Percentiles rank a stretch among this genome's conserved stretches.
These are phyloP conservation scores for Pogonomyrmex californicus DNA, from an alignment of 1,140 invertebrate species.

Conservation along the genomic window DNA sequence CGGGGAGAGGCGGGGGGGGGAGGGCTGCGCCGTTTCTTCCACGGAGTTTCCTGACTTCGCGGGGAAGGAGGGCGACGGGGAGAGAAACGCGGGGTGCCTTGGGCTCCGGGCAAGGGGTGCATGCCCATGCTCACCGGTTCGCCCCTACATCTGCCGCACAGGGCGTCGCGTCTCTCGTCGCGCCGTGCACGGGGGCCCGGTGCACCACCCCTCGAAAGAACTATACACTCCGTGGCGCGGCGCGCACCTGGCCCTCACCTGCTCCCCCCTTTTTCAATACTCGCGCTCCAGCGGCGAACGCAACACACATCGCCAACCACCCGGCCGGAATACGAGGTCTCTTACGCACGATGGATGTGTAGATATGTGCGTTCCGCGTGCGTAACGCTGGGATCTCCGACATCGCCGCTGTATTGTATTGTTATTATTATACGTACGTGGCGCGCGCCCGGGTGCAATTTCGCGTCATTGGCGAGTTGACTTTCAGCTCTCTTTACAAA, in stretches of 20 bases:
- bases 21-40: constrained; percentile 5
- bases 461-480: not conserved
- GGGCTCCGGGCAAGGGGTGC: constrained; percentile 63
- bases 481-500: not conserved
- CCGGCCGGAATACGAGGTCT: constrained; percentile 74
- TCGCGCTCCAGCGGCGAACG: constrained; percentile 65
- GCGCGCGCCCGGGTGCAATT: not conserved
- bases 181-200: constrained; percentile 75
- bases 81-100: constrained; percentile 4
- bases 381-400: constrained; percentile 18
- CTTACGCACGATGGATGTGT: not conserved
- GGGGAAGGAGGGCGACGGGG: not conserved
- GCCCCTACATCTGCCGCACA: constrained; percentile 81
- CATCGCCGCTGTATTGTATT: not conserved
- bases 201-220: constrained; percentile 80
- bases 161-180: constrained; percentile 46
- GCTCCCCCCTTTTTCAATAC: constrained; percentile 76
- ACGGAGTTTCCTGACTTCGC: constrained; percentile 66
- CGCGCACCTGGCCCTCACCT: constrained; percentile 80
- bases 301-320: constrained; percentile 64
- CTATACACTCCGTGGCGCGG: constrained; percentile 54
- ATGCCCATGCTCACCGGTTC: constrained; percentile 61
- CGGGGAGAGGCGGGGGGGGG: no score
- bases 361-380: not conserved
- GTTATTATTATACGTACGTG: not conserved